Evolutionary conservation across 2,797 vertebrate species (phyloP), one percentile per base, ranked within the genome.

Genomic region (Mormyrops boulengeri): DNA sequence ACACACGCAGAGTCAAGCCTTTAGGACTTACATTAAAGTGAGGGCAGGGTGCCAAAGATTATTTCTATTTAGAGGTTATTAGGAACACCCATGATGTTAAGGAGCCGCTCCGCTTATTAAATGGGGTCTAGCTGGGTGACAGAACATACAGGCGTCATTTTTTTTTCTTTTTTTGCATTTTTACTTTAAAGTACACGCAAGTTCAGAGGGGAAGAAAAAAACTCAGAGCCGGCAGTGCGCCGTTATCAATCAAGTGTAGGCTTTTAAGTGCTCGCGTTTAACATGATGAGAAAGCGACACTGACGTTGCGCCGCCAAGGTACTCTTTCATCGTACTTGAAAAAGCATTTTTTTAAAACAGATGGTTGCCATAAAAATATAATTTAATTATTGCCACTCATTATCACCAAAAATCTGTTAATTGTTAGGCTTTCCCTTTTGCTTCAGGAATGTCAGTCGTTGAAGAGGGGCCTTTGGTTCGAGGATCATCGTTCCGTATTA

Each of bases 51-150:
- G 80, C 87, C 89, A 90, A 85, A 49, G 52, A 90, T 88, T 88
- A 82, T 88, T 85, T 88, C 47, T 90, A 60, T 80, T 85, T 88
- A 73, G 84, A 44, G 19, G 41, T 52, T 85, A 88, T 82, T 84
- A 88, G 88, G 91, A 91, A 91, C 92, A 91, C 90, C 91, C 91
- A 91, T 90, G 87, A 90, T 17, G 91, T 91, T 91, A 90, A 91
- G 82, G 91, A 62, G 87, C 73, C 89, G 88, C 87, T 84, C 80
- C 34, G 38, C 89, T 85, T 90, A 60, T 85, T 52, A 88, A 66
- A 52, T 47, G 14, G 73, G 88, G 69, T 88, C 47, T 85, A 90
- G 88, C 80, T 6, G 87, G 89, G 89, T 85, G 87, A 90, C 49
- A 85, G 89, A 85, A 77, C 49, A 80, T 62, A 57, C 89, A 87